A percentile compares a stretch with the other conserved stretches of the same genome.
These are phyloP conservation scores for Eurytoma adleriae DNA, from an alignment of 2,888 invertebrate genomes.

Conservation along the genomic window DNA sequence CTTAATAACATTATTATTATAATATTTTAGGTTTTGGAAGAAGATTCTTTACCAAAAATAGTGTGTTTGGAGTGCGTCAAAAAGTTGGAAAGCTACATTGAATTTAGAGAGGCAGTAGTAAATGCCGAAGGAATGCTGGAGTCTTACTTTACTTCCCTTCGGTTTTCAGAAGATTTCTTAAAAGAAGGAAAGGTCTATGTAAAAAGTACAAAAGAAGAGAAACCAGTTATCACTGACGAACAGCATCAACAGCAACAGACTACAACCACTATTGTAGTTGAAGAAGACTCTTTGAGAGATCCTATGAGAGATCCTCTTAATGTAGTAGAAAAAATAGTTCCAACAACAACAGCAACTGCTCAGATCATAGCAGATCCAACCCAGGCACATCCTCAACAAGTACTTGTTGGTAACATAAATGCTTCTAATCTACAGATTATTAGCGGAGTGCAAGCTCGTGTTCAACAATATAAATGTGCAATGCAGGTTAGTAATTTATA, in stretches of 20 bases:
- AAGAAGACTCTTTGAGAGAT: constrained; percentile 60
- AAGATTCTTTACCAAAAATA: constrained; percentile 84
- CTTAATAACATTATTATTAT: neutral
- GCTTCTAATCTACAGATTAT: constrained; percentile 76
- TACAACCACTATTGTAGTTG: no score
- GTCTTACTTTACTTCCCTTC: constrained; percentile 81
- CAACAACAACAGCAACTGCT: constrained; percentile 48
- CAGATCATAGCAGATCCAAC: constrained; percentile 63
- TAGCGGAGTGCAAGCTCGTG: constrained; percentile 73
- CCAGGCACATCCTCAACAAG: constrained; percentile 69
- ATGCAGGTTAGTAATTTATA: constrained; percentile 72
- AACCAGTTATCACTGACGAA: constrained; percentile 63
- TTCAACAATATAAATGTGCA: constrained; percentile 76
- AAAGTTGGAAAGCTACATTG: constrained; percentile 80
- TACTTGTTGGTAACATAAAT: constrained; percentile 73
- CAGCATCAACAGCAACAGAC: neutral
- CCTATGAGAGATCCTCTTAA: constrained; percentile 67
- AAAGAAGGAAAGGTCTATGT: constrained; percentile 80
- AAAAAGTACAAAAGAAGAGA: constrained; percentile 70
- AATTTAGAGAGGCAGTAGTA: constrained; percentile 81
- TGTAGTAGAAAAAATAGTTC: constrained; percentile 62
- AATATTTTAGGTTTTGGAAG: constrained; percentile 77
- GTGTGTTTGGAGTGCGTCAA: constrained; percentile 82
- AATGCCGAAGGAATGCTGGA: constrained; percentile 83
- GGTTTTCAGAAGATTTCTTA: constrained; percentile 80